phyloP scores from a whole-genome alignment of 2,888 invertebrate species.

The Parnassius orleans region DNA sequence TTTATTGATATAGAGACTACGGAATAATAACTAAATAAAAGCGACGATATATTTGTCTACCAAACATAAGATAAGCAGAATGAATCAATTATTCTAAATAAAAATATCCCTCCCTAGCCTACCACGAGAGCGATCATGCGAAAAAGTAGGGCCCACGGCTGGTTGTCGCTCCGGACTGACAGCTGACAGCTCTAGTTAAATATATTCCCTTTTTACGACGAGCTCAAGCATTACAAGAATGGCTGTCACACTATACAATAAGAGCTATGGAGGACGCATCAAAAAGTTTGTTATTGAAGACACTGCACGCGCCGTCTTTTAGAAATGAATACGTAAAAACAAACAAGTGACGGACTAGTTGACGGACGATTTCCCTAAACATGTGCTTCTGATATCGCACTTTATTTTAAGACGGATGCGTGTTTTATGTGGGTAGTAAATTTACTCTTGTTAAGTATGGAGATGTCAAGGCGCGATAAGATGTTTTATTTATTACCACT shows the following conservation, averaged over 20 bases:
- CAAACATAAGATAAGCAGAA: conserved; percentile 7
- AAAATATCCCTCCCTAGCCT: conserved; percentile 40
- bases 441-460: conserved; percentile 14
- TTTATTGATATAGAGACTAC: too few relatives aligned
- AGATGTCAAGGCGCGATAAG: conserved; percentile 14
- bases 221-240: conserved; percentile 23
- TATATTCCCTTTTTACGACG: conserved; percentile 17
- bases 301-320: conserved; percentile 20
- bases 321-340: conserved; percentile 18
- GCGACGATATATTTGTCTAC: too few relatives aligned
- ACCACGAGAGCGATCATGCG: conserved; percentile 67
- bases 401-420: conserved; percentile 21
- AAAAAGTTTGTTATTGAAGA: not conserved
- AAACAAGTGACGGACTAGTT: conserved; percentile 11
- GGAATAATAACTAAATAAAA: too few relatives aligned
- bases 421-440: conserved; percentile 24
- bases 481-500: conserved; percentile 23
- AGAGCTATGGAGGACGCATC: conserved; percentile 20
- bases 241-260: conserved; percentile 28
- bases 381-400: conserved; percentile 12
- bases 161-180: conserved; percentile 64
- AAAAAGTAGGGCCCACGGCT: conserved; percentile 64
- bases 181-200: conserved; percentile 44
- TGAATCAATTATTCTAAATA: conserved; percentile 36
- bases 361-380: conserved; percentile 25